Evolutionary conservation across 2,113 vertebrate species (phyloP), one percentile per base, ranked within the genome.

Genomic region (Telmatochromis bifrenatus): DNA sequence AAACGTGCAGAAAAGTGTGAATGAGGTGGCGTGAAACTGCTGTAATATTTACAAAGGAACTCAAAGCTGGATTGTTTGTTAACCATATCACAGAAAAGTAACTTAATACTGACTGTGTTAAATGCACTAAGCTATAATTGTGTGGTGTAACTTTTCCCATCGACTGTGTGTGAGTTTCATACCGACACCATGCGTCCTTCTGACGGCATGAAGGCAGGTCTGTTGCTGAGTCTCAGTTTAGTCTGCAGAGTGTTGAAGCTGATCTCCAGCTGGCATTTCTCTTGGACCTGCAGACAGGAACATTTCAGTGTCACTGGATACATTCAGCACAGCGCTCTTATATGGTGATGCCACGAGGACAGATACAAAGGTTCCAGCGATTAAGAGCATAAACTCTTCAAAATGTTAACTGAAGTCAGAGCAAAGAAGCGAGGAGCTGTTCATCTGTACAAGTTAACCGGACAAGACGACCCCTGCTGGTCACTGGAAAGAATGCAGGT

Each of bases 171-270:
- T 1, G 31, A 37, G 39, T 47, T 49, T 79, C 98, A 93, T 93
- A 98, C 98, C 70, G 97, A 97, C 60, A 99, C 97, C 98, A 99
- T 99, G 88, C 91, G 97, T 9, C 98, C 98, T 88, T 99, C 97
- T 0, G 98, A 99, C 4, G 98, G 98, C 98, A 99, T 98, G 95
- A 99, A 99, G 84, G 98, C 98, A 0, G 98, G 98, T 5, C 98
- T 92, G 95, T 98, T 98, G 96, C 97, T 99, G 37, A 99, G 97
- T 14, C 98, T 94, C 73, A 99, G 97, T 80, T 99, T 99, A 15
- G 98, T 99, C 96, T 99, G 98, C 89, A 99, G 94, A 0, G 98
- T 99, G 96, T 99, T 99, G 96, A 99, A 99, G 97, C 98, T 98
- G 96, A 99, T 99, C 96, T 99, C 98, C 88, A 99, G 96, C 95